phyloP scores from a whole-genome alignment of 1,140 invertebrate genomes.

The Aphidius gifuensis region DNA sequence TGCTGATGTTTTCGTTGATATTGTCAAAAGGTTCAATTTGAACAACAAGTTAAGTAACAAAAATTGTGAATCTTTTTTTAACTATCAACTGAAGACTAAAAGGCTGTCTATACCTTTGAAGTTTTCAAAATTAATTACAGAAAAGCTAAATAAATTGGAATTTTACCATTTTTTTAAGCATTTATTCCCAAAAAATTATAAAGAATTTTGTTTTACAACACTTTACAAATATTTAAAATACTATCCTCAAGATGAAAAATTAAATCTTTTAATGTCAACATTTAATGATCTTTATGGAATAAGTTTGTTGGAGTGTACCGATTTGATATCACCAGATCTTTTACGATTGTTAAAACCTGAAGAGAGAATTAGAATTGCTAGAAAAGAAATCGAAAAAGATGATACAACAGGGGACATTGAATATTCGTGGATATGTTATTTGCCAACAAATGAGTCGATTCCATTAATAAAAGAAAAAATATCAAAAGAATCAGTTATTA shows the following conservation, averaged over 20 bases:
- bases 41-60: too few species aligned
- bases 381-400: too few species aligned
- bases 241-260: constrained; percentile 32
- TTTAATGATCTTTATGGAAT: constrained; percentile 35
- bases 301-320: constrained; percentile 26
- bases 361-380: too few species aligned
- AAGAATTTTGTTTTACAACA: constrained; percentile 23
- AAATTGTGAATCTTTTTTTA: too few species aligned
- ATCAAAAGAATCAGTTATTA: too few species aligned
- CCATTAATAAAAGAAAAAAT: too few species aligned
- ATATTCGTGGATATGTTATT: too few species aligned
- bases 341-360: too few species aligned
- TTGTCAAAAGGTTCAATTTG: constrained; percentile 15
- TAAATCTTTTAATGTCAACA: constrained; percentile 24
- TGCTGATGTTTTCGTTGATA: constrained; percentile 22
- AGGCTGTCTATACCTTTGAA: constrained; percentile 22
- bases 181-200: constrained; percentile 28
- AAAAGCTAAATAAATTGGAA: constrained; percentile 25
- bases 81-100: too few species aligned
- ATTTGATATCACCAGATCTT: background rate
- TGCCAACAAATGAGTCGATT: too few species aligned
- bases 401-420: too few species aligned
- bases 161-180: constrained; percentile 35
- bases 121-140: constrained; percentile 29
- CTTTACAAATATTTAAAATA: constrained; percentile 31